Conservation (phyloP, 2,888 invertebrate genomes). For the Metellina segmentata region DNA sequence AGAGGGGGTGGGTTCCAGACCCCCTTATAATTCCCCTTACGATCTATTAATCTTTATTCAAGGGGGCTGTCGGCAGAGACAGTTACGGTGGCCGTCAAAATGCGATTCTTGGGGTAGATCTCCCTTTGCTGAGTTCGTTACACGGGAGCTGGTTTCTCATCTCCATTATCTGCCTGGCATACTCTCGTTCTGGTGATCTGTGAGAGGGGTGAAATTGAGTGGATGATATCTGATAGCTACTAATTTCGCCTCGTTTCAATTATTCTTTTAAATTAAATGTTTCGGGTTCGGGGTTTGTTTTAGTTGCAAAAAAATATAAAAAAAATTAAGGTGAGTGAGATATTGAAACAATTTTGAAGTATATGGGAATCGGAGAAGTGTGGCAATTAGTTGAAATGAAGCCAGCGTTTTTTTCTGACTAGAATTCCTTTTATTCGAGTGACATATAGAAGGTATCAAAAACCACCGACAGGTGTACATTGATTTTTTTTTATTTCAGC, state of each 20-base stretch:
- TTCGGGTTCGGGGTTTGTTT: too few relatives aligned
- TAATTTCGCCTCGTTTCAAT: neutral
- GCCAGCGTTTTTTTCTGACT: too few relatives aligned
- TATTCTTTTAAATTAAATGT: neutral
- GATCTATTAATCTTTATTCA: conserved; percentile 76
- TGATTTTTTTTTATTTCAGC: too few relatives aligned
- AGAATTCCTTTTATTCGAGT: too few relatives aligned
- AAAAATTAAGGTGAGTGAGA: too few relatives aligned
- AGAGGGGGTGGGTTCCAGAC: conserved; percentile 1
- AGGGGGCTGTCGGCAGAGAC: conserved; percentile 57
- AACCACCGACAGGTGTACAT: too few relatives aligned
- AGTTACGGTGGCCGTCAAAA: conserved; percentile 54
- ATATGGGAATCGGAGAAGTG: too few relatives aligned
- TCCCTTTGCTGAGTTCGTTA: conserved; percentile 34
- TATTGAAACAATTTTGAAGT: too few relatives aligned
- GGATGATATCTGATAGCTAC: neutral
- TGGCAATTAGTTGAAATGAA: too few relatives aligned
- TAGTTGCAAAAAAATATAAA: too few relatives aligned
- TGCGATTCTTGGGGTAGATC: conserved; percentile 24
- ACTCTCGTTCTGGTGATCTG: conserved; percentile 2
- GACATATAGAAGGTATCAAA: too few relatives aligned
- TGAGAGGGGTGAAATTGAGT: neutral
- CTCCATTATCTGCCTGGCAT: conserved; percentile 37
- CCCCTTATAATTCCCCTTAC: conserved; percentile 53
- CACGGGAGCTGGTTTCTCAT: conserved; percentile 29